Conservation (phyloP, 2,888 invertebrate genomes). For the Lasioglossum leucozonium region DNA sequence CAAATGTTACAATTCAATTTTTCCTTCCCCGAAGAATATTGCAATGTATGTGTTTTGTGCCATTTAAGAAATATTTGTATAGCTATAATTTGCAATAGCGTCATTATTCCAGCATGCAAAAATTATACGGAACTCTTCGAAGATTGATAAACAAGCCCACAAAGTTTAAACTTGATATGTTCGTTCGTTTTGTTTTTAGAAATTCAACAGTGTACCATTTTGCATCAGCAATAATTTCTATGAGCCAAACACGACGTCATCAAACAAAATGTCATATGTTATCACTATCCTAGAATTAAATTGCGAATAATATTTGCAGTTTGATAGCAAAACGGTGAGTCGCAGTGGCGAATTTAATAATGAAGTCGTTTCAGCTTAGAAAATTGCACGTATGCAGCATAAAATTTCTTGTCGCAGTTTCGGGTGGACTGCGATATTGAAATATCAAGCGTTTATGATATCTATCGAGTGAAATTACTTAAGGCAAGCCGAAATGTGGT, state of each 20-base stretch:
- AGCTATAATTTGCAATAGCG: background rate
- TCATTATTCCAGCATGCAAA: background rate
- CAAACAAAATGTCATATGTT: background rate
- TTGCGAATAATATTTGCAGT: background rate
- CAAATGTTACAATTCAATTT: background rate
- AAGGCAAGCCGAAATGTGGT: background rate
- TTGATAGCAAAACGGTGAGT: background rate
- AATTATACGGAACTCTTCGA: background rate
- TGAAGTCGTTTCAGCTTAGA: background rate
- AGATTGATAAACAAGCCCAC: background rate
- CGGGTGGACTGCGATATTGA: background rate
- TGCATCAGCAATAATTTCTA: no score
- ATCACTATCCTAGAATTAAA: background rate
- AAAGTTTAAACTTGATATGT: background rate
- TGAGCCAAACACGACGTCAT: no score
- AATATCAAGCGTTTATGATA: background rate
- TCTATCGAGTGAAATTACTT: constrained; percentile 1
- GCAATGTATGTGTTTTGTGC: background rate
- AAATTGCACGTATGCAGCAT: background rate
- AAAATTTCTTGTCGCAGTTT: background rate
- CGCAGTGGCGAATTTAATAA: background rate
- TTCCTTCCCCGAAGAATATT: background rate
- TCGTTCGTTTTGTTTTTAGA: background rate
- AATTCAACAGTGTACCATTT: background rate
- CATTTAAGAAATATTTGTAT: background rate